Evolutionary conservation across 2,888 invertebrate species (phyloP), one percentile per base, ranked within the genome.

Genomic region (Drosophila kokeensis): DNA sequence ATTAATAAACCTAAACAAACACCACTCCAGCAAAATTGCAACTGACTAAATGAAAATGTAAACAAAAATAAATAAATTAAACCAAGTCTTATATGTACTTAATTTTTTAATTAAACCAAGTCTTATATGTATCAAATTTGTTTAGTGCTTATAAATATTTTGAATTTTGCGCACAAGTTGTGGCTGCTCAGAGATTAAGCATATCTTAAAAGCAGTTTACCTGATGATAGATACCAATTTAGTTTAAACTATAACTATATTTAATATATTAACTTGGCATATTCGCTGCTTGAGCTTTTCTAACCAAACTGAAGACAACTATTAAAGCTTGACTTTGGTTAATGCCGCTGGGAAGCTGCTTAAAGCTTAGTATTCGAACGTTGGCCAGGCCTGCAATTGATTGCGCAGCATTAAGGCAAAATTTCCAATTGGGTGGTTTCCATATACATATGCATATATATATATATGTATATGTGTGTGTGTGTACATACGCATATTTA

Each of bases 341-440:
- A 15, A 21, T 24, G n/a, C 24, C 15, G 15, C 10, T 29, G 21
- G 15, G 45, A 53, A 67, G 73, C 57, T 59, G 52, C 65, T 74
- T 83, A 70, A 81, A 81, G 73, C 60, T 82, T 70, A 52, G 50
- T 24, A 69, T 63, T 69, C 63, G 45, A 65, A 55, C 52, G 29
- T 57, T 27, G 62, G 45, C 30, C 54, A 24, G 53, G 53, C 57
- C 60, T 81, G 69, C 82, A 73, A 73, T 79, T 77, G 84, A 78
- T 72, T 87, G 82, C 87, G 72, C 57, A 64, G 73, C 75, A 82
- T 81, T 88, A 87, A 85, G 75, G 79, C 76, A 73, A 84, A 65
- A 74, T 89, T 89, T 83, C 84, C 86, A 87, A 89, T 86, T 79
- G 89, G 86, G 78, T 81, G 81, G 82, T 45, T 75, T 66, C 55